These are phyloP conservation scores for Pollachius pollachius DNA, from an alignment of 2,113 vertebrate species.

Conservation along the genomic window DNA sequence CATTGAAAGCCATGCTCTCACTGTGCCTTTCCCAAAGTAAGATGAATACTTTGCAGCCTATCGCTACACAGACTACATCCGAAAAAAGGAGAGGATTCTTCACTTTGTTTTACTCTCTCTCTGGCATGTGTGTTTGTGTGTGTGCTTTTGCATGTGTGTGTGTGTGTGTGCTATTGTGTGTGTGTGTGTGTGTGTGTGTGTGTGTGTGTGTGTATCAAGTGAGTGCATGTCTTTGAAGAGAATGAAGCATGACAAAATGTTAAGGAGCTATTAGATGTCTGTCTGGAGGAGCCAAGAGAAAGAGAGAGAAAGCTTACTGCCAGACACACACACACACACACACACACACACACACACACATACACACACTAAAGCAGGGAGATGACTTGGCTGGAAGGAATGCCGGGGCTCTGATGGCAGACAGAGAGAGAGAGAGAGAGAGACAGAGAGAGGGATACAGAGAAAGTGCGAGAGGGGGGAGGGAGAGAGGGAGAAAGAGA, in stretches of 20 bases:
- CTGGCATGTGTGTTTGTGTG: neutral
- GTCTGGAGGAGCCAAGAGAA: conserved; percentile 12
- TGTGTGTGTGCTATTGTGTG: conserved; percentile 1
- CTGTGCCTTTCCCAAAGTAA: too few relatives aligned
- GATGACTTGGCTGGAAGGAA: conserved; percentile 69
- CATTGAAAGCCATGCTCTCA: too few relatives aligned
- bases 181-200: conserved; percentile 6
- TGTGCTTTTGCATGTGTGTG: neutral
- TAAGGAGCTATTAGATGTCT: conserved; percentile 28
- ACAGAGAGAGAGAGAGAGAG: conserved; percentile 5
- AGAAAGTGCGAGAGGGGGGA: neutral
- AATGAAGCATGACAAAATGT: conserved; percentile 22
- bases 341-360: conserved; percentile 15
- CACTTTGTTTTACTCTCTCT: too few relatives aligned
- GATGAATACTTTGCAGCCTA: too few relatives aligned
- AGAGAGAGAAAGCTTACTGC: neutral
- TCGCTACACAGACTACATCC: too few relatives aligned
- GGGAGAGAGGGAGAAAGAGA: neutral
- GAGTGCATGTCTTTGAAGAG: conserved; percentile 7
- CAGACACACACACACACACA: conserved; percentile 9
- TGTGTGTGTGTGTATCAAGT: neutral
- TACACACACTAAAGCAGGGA: conserved; percentile 38
- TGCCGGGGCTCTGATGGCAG: conserved; percentile 48
- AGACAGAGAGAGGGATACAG: neutral
- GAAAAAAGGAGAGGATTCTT: too few relatives aligned